These are phyloP conservation scores for Balanococcus diminutus DNA, from an alignment of 2,888 invertebrate genomes.

Conservation along the genomic window DNA sequence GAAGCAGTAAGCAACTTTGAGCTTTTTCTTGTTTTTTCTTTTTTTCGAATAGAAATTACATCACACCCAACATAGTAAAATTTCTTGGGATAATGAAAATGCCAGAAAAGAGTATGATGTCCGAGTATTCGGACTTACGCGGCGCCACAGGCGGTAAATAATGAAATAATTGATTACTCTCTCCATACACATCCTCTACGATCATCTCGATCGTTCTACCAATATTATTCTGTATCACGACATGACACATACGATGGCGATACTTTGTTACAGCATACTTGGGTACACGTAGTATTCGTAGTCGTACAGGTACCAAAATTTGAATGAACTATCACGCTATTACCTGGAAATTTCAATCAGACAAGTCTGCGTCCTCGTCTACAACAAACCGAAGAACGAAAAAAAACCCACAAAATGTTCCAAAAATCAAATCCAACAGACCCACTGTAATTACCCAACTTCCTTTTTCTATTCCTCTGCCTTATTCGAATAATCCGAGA, in stretches of 20 bases:
- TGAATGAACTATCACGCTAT: slow-evolving; percentile 32
- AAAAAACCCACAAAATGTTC: background rate
- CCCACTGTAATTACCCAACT: background rate
- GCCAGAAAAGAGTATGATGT: no score
- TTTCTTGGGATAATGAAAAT: no score
- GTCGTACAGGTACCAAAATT: background rate
- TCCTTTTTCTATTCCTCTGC: background rate
- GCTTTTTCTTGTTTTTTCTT: no score
- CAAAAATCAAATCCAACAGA: background rate
- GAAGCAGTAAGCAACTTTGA: no score
- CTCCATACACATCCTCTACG: background rate
- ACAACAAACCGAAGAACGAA: background rate
- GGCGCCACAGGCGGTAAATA: background rate
- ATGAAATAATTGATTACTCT: background rate
- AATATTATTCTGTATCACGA: background rate
- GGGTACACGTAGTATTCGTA: background rate
- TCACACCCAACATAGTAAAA: no score
- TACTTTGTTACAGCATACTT: background rate
- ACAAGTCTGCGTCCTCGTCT: slow-evolving; percentile 19
- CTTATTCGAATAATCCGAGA: background rate
- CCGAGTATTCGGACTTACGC: no score
- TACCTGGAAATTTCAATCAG: background rate
- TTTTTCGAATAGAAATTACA: no score
- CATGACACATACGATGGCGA: background rate
- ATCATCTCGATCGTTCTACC: background rate